Base-by-base conservation (phyloP, 2,888 invertebrate genomes). In the Cantharis rufa region DNA sequence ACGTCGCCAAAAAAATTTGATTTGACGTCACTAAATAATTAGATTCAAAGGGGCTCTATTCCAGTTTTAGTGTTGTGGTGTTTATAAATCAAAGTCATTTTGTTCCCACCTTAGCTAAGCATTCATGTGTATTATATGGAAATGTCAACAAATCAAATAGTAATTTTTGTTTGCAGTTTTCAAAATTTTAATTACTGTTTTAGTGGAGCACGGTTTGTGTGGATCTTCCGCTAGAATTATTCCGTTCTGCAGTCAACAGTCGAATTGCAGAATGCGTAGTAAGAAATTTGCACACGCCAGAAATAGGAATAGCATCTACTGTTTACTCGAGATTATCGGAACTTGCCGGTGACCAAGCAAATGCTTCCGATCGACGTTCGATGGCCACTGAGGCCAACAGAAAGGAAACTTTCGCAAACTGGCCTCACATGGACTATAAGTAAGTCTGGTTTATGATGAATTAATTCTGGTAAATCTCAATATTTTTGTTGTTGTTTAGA, bases 361-460 rank as follows among this genome's bases (percentile, higher is more conserved):
- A 88, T 80, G 88, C 89, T 71, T 86, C 89, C 28, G 91, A 91
- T 81, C 89, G 92, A 77, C 90, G 91, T 72, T 89, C 92, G 28
- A 98, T 98, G 98, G 96, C 96, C 87, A 96, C 96, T 80, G 98
- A 98, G 89, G 95, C 96, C 0, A 95, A 96, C 79, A 90, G 98
- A 66, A 92, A 95, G 82, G 94, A 96, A 86, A 97, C 98, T 0
- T 98, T 98, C 88, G 93, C 94, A 81, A 93, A 95, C 85, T 98
- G 98, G 98, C 98, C 98, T 2, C 98, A 98, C 86, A 97, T 96
- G 96, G 96, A 97, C 88, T 98, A 97, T 89, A 97, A 97, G 96
- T 96, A 86, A 89, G 63, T 72, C 13, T 69, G 10, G 7, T 48
- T 13, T 32, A 13, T 13, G 24, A 24, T 64, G 15, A 9, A 15